phyloP scores from a whole-genome alignment of 2,113 vertebrate genomes.

The Pomatostomus ruficeps region DNA sequence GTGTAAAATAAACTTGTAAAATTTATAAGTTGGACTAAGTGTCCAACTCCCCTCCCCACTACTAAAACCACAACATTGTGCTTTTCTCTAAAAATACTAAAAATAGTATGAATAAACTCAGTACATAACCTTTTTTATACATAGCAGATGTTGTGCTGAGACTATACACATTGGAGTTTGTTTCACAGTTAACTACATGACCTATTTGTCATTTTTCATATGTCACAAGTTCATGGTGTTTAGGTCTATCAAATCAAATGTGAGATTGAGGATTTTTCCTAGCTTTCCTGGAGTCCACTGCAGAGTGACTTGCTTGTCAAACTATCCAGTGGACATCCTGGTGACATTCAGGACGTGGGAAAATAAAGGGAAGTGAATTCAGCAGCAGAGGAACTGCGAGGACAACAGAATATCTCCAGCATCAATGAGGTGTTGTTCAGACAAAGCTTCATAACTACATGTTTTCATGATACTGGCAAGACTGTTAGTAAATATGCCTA shows the following conservation, averaged over 20 bases:
- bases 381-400: neutral
- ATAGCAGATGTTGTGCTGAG: neutral
- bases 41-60: too few species aligned
- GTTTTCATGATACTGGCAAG: neutral
- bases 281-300: neutral
- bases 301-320: neutral
- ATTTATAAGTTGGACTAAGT: neutral
- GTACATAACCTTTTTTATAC: neutral
- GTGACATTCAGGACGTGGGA: neutral
- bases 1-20: neutral
- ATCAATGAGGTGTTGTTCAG: neutral
- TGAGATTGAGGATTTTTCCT: neutral
- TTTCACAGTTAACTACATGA: neutral
- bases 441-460: neutral
- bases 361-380: neutral
- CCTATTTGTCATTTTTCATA: constrained; percentile 16
- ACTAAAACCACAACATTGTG: too few species aligned
- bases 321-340: neutral
- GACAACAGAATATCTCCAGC: neutral
- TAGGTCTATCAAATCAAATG: neutral
- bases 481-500: neutral
- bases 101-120: neutral
- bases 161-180: neutral
- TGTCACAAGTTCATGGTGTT: neutral
- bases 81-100: neutral